These are phyloP conservation scores for Protodeltote pygarga DNA, from an alignment of 2,888 invertebrate genomes.

Conservation along the genomic window DNA sequence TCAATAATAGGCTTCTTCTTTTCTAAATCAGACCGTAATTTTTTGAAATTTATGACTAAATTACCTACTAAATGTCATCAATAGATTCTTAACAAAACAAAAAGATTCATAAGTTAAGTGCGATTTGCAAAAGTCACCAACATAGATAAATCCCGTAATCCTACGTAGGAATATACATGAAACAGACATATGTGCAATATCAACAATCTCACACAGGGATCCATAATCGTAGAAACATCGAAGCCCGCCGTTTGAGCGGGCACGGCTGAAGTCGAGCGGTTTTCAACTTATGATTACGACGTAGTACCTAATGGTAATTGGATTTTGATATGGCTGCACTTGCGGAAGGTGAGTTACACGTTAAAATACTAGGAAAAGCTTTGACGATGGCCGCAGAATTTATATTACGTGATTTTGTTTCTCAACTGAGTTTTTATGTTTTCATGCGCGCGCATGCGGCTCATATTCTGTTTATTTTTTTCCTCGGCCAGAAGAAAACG, in stretches of 20 bases:
- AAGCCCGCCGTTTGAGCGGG: conserved; percentile 18
- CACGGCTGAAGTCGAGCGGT: conserved; percentile 37
- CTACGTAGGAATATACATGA: no score
- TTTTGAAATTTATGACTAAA: no score
- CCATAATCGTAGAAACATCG: conserved; percentile 33
- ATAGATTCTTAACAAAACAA: no score
- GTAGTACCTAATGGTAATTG: conserved; percentile 25
- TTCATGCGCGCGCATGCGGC: no score
- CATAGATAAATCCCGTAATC: conserved; percentile 25
- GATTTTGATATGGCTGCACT: conserved; percentile 36
- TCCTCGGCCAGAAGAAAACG: no score
- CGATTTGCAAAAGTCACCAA: conserved; percentile 11
- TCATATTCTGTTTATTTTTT: no score
- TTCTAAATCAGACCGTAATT: no score
- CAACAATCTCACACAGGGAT: conserved; percentile 16
- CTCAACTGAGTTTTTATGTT: conserved; percentile 1
- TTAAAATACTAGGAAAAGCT: conserved; percentile 16
- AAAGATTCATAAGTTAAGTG: no score
- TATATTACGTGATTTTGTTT: conserved; percentile 14
- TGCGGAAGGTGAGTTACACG: conserved; percentile 18
- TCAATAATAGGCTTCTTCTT: no score
- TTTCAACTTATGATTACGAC: conserved; percentile 36
- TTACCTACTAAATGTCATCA: no score
- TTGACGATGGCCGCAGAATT: background rate
- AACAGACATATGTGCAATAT: conserved; percentile 24